phyloP scores from a whole-genome alignment of 2,888 invertebrate species.

The Mesoligia furuncula region DNA sequence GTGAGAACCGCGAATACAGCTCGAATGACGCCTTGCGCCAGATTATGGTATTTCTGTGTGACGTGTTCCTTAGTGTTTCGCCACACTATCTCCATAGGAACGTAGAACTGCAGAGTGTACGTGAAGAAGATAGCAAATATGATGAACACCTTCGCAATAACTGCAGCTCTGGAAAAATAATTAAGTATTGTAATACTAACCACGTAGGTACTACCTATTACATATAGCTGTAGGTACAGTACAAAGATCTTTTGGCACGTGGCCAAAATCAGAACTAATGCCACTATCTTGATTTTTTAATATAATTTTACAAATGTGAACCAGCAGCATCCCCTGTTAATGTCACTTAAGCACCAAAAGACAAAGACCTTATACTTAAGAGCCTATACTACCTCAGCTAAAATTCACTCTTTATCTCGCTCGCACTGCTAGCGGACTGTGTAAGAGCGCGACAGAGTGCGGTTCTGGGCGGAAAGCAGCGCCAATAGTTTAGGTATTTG shows the following conservation, averaged over 20 bases:
- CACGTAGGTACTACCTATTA: not conserved
- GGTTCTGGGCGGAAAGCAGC: too few relatives aligned
- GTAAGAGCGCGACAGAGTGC: too few relatives aligned
- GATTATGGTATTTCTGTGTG: slow-evolving; percentile 79
- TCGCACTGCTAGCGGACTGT: too few relatives aligned
- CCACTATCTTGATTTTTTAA: not conserved
- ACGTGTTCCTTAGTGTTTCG: slow-evolving; percentile 91
- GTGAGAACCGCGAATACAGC: slow-evolving; percentile 85
- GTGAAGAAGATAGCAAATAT: slow-evolving; percentile 97
- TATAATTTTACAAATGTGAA: not conserved
- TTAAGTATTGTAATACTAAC: not conserved
- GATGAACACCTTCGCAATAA: slow-evolving; percentile 95
- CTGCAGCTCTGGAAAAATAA: slow-evolving; percentile 91
- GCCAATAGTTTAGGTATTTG: too few relatives aligned
- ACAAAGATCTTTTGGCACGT: not conserved
- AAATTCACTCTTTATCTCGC: too few relatives aligned
- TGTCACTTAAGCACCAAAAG: not conserved
- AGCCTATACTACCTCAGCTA: too few relatives aligned
- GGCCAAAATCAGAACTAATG: not conserved
- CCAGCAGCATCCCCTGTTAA: not conserved
- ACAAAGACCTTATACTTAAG: too few relatives aligned
- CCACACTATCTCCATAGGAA: slow-evolving; percentile 98
- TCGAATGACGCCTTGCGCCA: slow-evolving; percentile 82
- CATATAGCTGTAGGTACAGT: not conserved
- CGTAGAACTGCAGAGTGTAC: slow-evolving; percentile 98